A percentile compares a stretch with the other conserved stretches of the same genome.
Evolutionary conservation across 2,113 vertebrate genomes (phyloP).

Genomic region (Anser brachyrhynchus): DNA sequence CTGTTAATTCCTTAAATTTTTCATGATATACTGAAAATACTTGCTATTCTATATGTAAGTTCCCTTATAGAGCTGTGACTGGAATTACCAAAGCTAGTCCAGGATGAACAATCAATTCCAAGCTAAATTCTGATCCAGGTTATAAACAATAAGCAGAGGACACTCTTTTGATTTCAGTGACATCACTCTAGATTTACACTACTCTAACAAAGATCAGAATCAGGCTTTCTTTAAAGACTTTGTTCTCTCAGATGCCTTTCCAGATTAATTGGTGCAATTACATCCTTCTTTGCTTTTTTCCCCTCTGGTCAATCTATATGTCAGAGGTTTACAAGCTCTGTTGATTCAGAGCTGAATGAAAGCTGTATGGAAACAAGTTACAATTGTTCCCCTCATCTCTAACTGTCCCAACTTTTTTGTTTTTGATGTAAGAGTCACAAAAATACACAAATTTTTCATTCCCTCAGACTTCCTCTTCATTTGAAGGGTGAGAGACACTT

Average conservation of each 20-base stretch:
- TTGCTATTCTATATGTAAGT: not conserved
- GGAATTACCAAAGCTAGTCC: not conserved
- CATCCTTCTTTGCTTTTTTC: constrained; percentile 36
- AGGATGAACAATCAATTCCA: not conserved
- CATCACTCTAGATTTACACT: constrained; percentile 5
- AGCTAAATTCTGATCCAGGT: not conserved
- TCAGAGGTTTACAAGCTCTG: constrained; percentile 52
- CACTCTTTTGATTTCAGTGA: not conserved
- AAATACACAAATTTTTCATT: constrained; percentile 28
- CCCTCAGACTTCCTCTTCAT: not conserved
- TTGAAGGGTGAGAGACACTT: not conserved
- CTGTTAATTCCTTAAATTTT: not conserved
- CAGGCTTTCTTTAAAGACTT: constrained; percentile 19
- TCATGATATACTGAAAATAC: not conserved
- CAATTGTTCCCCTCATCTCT: not conserved
- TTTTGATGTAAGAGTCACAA: constrained; percentile 19
- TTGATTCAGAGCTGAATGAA: constrained; percentile 59
- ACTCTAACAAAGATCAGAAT: not conserved
- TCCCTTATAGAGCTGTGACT: not conserved
- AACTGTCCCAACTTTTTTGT: not conserved
- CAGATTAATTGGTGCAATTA: constrained; percentile 76
- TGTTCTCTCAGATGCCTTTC: constrained; percentile 49
- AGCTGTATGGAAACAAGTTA: not conserved
- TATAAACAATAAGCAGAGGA: not conserved
- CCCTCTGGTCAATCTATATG: constrained; percentile 49